Conservation (phyloP, 2,113 vertebrate genomes). For the human region DNA sequence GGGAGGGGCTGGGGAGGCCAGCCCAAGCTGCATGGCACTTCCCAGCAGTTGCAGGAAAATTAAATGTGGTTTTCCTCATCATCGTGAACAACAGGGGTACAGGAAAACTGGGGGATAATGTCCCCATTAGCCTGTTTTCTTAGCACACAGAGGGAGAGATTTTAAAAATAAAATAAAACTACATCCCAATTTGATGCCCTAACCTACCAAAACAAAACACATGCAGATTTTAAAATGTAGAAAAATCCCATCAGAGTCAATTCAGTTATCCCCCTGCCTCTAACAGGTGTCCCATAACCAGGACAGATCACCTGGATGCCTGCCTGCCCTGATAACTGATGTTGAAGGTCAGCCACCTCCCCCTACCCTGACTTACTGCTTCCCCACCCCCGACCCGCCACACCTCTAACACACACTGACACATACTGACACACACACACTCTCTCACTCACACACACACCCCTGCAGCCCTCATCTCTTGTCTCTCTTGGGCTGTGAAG, state of each 20-base stretch:
- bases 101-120: neutral
- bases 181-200: neutral
- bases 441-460: neutral
- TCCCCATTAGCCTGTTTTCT: slow-evolving; percentile 46
- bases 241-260: neutral
- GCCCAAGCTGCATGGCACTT: neutral
- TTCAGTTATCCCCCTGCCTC: neutral
- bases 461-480: no score
- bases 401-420: no score
- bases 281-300: neutral
- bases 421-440: neutral
- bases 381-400: neutral
- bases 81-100: slow-evolving; percentile 40
- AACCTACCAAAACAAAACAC: neutral
- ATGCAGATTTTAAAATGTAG: neutral
- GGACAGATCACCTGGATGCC: neutral
- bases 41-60: slow-evolving; percentile 25
- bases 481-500: neutral
- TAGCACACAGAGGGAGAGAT: slow-evolving; percentile 18
- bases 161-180: neutral
- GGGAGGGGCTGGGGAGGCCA: neutral
- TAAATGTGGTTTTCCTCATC: slow-evolving; percentile 42
- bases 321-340: neutral
- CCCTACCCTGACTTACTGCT: neutral
- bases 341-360: neutral